These are phyloP conservation scores for Eucidaris tribuloides DNA, from an alignment of 35 echinoderm and acorn worm genomes.

Conservation along the genomic window DNA sequence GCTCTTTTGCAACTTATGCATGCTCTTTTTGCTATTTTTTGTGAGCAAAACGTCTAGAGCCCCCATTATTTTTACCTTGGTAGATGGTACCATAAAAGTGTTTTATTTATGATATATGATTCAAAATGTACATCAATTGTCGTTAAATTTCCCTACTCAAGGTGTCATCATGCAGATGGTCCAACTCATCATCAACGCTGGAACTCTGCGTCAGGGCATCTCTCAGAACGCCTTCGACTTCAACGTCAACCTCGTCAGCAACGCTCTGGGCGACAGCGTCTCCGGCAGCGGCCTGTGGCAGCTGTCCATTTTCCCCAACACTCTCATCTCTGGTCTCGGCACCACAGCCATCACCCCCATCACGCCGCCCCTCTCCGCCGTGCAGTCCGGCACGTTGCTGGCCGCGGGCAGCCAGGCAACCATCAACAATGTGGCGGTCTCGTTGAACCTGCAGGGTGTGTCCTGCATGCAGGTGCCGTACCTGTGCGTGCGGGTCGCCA, in stretches of 20 bases:
- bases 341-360: neutral
- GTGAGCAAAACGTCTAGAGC: too few relatives aligned
- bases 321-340: slow-evolving; percentile 26
- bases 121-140: too few relatives aligned
- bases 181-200: neutral
- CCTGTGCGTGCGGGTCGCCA: slow-evolving; percentile 52
- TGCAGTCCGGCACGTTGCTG: slow-evolving; percentile 24
- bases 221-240: slow-evolving; percentile 21
- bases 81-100: too few relatives aligned
- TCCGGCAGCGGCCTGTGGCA: slow-evolving; percentile 66
- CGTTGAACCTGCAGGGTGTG: slow-evolving; percentile 17
- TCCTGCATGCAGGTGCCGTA: slow-evolving; percentile 56
- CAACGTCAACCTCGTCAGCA: slow-evolving; percentile 31
- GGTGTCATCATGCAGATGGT: slow-evolving; percentile 18
- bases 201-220: slow-evolving; percentile 7
- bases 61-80: too few relatives aligned
- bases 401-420: neutral
- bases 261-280: slow-evolving; percentile 46
- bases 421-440: neutral
- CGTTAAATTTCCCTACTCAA: too few relatives aligned
- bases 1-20: too few relatives aligned
- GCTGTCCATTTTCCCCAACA: slow-evolving; percentile 65
- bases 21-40: too few relatives aligned
- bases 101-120: too few relatives aligned
- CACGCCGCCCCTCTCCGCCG: neutral